Conservation (phyloP, 2,888 invertebrate genomes). For the Leptinotarsa tumamoca region DNA sequence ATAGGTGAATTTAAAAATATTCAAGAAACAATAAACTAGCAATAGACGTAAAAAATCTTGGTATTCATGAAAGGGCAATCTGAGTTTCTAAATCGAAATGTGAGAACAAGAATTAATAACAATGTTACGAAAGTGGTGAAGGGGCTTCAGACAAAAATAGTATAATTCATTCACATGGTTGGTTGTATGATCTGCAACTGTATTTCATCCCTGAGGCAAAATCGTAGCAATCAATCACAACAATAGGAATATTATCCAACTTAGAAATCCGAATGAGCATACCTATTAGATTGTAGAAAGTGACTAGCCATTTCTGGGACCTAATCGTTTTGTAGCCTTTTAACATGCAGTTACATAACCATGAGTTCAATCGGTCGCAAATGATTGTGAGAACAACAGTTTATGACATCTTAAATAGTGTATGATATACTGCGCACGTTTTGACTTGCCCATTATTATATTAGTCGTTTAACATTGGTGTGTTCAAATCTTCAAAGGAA, state of each 20-base stretch:
- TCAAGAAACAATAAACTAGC: too few species aligned
- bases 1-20: too few species aligned
- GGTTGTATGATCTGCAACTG: neutral
- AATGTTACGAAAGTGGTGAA: too few species aligned
- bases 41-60: too few species aligned
- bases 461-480: neutral
- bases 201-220: neutral
- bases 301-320: slow-evolving; percentile 4
- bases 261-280: slow-evolving; percentile 9
- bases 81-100: too few species aligned
- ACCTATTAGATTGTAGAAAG: slow-evolving; percentile 17
- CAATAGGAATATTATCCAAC: slow-evolving; percentile 14
- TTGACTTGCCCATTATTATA: neutral
- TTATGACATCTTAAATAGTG: slow-evolving; percentile 6
- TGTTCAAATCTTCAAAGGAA: neutral
- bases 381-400: neutral
- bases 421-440: neutral
- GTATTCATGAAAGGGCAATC: too few species aligned
- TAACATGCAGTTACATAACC: slow-evolving; percentile 14
- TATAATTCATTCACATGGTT: too few species aligned
- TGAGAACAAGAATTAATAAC: too few species aligned
- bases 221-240: neutral
- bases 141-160: too few species aligned
- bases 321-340: slow-evolving; percentile 9
- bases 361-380: neutral